Percentiles rank a stretch among this genome's conserved stretches.
Conservation (phyloP, 2,888 invertebrate species). For the Pristionchus fissidentatus region DNA sequence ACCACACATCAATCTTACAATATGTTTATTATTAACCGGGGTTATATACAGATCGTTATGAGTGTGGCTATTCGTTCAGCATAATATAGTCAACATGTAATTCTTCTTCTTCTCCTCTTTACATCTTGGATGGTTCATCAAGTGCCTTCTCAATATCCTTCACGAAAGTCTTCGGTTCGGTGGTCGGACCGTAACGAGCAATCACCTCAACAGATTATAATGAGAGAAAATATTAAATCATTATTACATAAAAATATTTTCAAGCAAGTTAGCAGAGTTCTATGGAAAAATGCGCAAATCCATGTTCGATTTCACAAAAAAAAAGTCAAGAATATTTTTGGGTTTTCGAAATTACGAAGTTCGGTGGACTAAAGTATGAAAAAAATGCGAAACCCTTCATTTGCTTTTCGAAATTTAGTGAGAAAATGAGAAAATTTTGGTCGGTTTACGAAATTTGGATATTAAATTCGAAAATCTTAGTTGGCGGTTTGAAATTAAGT, state of each 20-base stretch:
- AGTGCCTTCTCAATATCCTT: constrained; percentile 72
- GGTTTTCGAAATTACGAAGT: no score
- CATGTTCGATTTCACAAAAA: no score
- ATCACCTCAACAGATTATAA: background rate
- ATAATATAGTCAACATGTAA: background rate
- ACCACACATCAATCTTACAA: background rate
- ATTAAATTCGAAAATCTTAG: no score
- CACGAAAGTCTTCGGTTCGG: constrained; percentile 71
- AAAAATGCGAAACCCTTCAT: no score
- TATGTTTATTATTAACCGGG: constrained; percentile 21
- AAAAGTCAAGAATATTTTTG: no score
- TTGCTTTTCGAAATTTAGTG: no score
- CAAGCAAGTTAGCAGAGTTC: background rate
- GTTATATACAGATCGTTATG: constrained; percentile 24
- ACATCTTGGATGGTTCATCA: constrained; percentile 54
- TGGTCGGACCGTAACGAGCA: constrained; percentile 67
- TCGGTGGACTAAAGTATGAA: no score
- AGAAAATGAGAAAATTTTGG: no score
- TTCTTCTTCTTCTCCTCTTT: no score
- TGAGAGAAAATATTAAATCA: no score
- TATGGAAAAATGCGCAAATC: background rate
- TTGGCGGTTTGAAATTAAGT: no score
- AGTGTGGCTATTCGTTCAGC: background rate
- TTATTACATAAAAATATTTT: background rate
- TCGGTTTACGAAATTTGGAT: no score